Percentiles rank a stretch among this genome's conserved stretches.
Conservation (phyloP, 2,888 invertebrate species). For the Parapristionchus giblindavisi region DNA sequence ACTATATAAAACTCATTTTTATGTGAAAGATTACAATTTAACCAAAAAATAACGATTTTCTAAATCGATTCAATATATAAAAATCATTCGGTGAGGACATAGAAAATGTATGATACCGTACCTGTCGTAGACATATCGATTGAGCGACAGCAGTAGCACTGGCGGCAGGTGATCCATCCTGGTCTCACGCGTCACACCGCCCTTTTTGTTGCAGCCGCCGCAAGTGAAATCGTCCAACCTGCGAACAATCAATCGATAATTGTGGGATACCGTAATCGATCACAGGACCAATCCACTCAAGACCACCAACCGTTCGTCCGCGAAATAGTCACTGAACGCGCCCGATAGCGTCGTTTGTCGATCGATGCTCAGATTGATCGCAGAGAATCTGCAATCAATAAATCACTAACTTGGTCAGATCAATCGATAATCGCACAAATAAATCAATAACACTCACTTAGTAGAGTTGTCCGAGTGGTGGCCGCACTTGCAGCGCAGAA, state of each 20-base stretch:
- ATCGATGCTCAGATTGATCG: conserved; percentile 59
- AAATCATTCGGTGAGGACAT: too few relatives aligned
- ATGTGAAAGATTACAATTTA: too few relatives aligned
- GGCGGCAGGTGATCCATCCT: conserved; percentile 56
- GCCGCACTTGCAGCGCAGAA: conserved; percentile 28
- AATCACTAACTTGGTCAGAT: background rate
- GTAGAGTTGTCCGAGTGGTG: conserved; percentile 33
- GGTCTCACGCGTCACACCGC: conserved; percentile 43
- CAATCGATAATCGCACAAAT: too few relatives aligned
- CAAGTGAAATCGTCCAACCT: conserved; percentile 63
- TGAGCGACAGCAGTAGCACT: conserved; percentile 62
- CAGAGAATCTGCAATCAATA: conserved; percentile 27
- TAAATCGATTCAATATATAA: background rate
- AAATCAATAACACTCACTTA: conserved; percentile 23
- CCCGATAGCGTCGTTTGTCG: conserved; percentile 54
- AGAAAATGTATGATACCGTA: too few relatives aligned
- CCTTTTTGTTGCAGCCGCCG: conserved; percentile 50
- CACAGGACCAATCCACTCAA: too few relatives aligned
- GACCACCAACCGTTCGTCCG: conserved; percentile 54
- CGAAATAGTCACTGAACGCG: conserved; percentile 55
- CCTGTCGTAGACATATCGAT: conserved; percentile 60
- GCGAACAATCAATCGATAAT: too few relatives aligned
- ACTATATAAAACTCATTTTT: too few relatives aligned
- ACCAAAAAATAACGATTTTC: too few relatives aligned
- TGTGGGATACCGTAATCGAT: too few relatives aligned